These are phyloP conservation scores for Tuta absoluta DNA, from an alignment of 2,888 invertebrate species.

Conservation along the genomic window DNA sequence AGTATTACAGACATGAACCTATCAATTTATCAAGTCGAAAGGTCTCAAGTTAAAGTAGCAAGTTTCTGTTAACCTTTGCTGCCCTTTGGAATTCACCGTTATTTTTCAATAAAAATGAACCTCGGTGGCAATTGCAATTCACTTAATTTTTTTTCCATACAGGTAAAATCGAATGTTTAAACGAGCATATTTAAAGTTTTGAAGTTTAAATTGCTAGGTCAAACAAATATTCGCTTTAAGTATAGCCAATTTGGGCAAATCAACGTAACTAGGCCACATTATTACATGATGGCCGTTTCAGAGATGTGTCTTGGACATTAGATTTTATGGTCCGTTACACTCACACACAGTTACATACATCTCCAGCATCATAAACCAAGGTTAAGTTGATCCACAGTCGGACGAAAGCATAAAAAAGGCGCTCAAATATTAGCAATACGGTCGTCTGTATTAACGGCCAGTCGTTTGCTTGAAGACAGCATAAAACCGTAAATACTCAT, in stretches of 20 bases:
- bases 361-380: constrained; percentile 40
- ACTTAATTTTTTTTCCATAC: not conserved
- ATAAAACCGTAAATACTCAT: constrained; percentile 16
- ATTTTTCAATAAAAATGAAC: constrained; percentile 17
- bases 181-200: constrained; percentile 25
- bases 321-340: constrained; percentile 36
- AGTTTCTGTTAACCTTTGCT: constrained; percentile 17
- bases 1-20: constrained; percentile 12
- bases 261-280: constrained; percentile 70
- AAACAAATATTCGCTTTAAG: constrained; percentile 58
- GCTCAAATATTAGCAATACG: constrained; percentile 36
- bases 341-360: constrained; percentile 39
- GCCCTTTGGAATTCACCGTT: constrained; percentile 20
- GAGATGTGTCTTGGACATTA: constrained; percentile 39
- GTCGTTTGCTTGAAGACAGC: constrained; percentile 14
- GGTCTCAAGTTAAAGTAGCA: constrained; percentile 9
- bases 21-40: constrained; percentile 19
- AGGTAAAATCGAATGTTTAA: not conserved
- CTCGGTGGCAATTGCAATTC: constrained; percentile 15
- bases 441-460: not conserved
- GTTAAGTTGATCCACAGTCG: constrained; percentile 40
- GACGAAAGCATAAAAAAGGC: constrained; percentile 34
- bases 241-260: constrained; percentile 72
- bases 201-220: constrained; percentile 58
- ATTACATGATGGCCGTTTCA: constrained; percentile 51